Evolutionary conservation across 2,113 vertebrate genomes (phyloP).

Genomic region (Potamarius usumacintae): DNA sequence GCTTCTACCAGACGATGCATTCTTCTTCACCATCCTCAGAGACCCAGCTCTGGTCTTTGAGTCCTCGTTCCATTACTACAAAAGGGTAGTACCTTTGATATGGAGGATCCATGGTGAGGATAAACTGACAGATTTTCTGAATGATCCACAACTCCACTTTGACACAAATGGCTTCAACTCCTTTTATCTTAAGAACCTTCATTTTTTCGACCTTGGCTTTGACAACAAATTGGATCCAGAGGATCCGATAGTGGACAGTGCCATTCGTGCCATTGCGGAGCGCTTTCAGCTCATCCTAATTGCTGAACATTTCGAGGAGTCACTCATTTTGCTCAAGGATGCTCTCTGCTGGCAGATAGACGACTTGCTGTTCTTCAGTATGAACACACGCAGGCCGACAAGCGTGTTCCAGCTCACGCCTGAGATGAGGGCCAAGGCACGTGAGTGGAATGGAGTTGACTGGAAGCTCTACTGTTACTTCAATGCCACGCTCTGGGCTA

Average conservation of each 20-base stretch:
- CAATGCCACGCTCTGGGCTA: slow-evolving; percentile 87
- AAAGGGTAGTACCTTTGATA: slow-evolving; percentile 79
- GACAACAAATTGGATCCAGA: slow-evolving; percentile 78
- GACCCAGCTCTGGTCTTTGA: slow-evolving; percentile 89
- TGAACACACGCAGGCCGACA: slow-evolving; percentile 81
- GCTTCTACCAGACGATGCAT: slow-evolving; percentile 75
- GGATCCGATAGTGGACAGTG: slow-evolving; percentile 74
- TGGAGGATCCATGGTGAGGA: slow-evolving; percentile 80
- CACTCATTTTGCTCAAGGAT: slow-evolving; percentile 89
- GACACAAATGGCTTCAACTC: slow-evolving; percentile 81
- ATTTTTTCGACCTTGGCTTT: slow-evolving; percentile 90
- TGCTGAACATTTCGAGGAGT: slow-evolving; percentile 91
- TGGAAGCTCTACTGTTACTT: slow-evolving; percentile 88
- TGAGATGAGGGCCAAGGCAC: slow-evolving; percentile 78
- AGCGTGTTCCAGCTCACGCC: slow-evolving; percentile 74
- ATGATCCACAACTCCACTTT: slow-evolving; percentile 78
- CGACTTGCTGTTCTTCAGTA: slow-evolving; percentile 89
- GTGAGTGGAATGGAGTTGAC: slow-evolving; percentile 85
- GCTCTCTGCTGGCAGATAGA: slow-evolving; percentile 88
- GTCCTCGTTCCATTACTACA: slow-evolving; percentile 93
- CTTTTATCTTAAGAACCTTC: slow-evolving; percentile 91
- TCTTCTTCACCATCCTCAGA: slow-evolving; percentile 86
- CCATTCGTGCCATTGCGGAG: slow-evolving; percentile 75
- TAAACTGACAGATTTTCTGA: slow-evolving; percentile 83
- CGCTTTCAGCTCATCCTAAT: slow-evolving; percentile 88